Conservation (phyloP, 2,113 vertebrate species). For the Phoxinus phoxinus region DNA sequence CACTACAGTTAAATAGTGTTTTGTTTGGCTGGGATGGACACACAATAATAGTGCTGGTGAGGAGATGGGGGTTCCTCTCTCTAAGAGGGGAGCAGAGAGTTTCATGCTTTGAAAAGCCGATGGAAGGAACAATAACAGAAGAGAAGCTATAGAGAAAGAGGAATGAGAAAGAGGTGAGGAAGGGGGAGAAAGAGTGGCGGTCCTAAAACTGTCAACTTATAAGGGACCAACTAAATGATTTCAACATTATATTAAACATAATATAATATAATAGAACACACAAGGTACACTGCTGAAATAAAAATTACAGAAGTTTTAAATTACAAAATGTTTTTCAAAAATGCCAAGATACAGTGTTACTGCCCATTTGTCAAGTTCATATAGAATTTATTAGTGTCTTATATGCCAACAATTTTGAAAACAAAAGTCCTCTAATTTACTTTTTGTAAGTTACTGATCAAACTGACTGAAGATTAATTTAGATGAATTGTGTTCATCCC, state of each 20-base stretch:
- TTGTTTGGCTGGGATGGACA: conserved; percentile 50
- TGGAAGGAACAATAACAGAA: conserved; percentile 12
- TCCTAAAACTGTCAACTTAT: neutral
- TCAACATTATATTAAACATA: neutral
- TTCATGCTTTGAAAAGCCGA: conserved; percentile 38
- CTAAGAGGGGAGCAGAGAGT: conserved; percentile 18
- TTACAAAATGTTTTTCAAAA: neutral
- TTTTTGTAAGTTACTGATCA: neutral
- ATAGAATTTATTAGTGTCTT: too few relatives aligned
- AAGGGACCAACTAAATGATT: neutral
- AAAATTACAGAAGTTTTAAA: neutral
- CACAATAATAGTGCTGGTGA: conserved; percentile 47
- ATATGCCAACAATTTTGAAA: too few relatives aligned
- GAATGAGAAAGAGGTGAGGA: neutral
- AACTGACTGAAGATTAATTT: neutral
- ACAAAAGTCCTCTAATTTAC: neutral
- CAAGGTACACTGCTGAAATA: neutral
- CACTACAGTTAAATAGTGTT: conserved; percentile 56
- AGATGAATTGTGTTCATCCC: neutral
- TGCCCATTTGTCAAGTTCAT: neutral
- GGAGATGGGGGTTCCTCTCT: conserved; percentile 38
- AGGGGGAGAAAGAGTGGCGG: neutral
- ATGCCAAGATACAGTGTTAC: neutral
- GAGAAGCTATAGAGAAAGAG: conserved; percentile 15
- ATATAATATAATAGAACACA: neutral